Evolutionary conservation across 2,113 vertebrate species (phyloP), one percentile per base, ranked within the genome.

Genomic region (Limanda limanda): DNA sequence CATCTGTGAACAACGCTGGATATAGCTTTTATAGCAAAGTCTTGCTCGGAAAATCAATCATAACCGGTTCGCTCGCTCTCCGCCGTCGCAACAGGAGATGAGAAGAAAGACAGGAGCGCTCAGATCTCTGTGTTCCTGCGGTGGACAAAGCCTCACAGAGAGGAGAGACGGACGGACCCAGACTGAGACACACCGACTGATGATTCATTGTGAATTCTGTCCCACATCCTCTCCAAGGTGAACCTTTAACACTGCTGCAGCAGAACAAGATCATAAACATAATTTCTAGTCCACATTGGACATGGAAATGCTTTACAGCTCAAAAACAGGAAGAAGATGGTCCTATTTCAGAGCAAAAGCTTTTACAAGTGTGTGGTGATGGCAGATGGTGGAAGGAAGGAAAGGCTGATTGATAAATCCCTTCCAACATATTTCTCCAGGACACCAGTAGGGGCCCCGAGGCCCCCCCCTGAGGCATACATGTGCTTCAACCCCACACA

Each of bases 311-410:
- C 64, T 63, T 24, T 27, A 11, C 18, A 42, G 62, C 20, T 51
- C 47, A 23, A 25, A n/a, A 71, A 45, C 37, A 65, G 17, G 54
- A 51, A 61, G 25, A 56, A 13, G 35, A 55, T 1, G 13, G 37
- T 57, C 37, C 23, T n/a, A 24, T 58, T 54, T 27, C 27, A 23
- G 9, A 76, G 31, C 24, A 68, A 69, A 71, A 65, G 42, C 60
- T 71, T 51, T 60, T 48, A 24, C 2, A 10, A 7, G 47, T 52
- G 71, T 71, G 56, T 70, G 58, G 2, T 35, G 56, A 27, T 14
- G 1, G 69, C 84, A 85, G 74, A 85, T 89, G 79, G 82, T 56
- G 4, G 48, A 71, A n/a, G 48, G 12, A 76, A 35, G 56, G 55
- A 35, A 68, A 57, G 63, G 47, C 71, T 48, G 69, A 76, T 23